A percentile compares a stretch with the other conserved stretches of the same genome.
Evolutionary conservation across 2,113 vertebrate genomes (phyloP).

Genomic region (Podilymbus podiceps): DNA sequence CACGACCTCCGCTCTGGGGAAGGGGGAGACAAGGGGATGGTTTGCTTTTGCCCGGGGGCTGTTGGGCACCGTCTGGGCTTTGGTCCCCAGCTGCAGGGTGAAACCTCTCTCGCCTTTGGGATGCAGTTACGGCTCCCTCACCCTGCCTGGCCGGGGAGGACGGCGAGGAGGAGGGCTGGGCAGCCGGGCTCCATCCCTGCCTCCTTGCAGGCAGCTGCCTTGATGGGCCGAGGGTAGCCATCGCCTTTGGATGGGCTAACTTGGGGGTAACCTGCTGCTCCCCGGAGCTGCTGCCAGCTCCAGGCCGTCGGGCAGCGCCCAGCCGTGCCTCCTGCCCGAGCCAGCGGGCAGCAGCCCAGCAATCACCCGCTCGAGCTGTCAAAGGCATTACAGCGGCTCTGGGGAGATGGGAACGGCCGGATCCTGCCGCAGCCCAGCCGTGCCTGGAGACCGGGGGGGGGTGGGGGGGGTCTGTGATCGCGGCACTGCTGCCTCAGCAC

Average conservation of each 20-base stretch:
- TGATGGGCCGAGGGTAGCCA: fast-evolving
- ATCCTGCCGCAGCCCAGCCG: background rate
- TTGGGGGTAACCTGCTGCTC: background rate
- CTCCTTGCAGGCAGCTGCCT: background rate
- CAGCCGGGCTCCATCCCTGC: background rate
- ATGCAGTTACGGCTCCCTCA: fast-evolving
- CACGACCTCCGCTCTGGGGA: fast-evolving
- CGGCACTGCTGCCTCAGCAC: background rate
- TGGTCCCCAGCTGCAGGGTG: background rate
- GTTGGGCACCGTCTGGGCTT: background rate
- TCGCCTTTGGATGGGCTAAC: background rate
- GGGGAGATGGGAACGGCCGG: background rate
- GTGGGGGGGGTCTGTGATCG: fast-evolving
- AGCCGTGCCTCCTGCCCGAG: background rate
- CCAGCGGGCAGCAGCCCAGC: background rate
- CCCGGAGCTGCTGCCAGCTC: background rate
- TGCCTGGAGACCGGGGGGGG: background rate
- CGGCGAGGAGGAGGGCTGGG: background rate
- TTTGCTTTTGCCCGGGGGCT: background rate
- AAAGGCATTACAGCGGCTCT: background rate
- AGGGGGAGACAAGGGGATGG: background rate
- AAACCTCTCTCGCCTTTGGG: background rate
- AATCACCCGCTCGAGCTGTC: background rate
- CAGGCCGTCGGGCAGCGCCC: background rate
- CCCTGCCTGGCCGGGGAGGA: background rate